Conservation (phyloP, 2,113 vertebrate species). For the Zosterops hypoxanthus region DNA sequence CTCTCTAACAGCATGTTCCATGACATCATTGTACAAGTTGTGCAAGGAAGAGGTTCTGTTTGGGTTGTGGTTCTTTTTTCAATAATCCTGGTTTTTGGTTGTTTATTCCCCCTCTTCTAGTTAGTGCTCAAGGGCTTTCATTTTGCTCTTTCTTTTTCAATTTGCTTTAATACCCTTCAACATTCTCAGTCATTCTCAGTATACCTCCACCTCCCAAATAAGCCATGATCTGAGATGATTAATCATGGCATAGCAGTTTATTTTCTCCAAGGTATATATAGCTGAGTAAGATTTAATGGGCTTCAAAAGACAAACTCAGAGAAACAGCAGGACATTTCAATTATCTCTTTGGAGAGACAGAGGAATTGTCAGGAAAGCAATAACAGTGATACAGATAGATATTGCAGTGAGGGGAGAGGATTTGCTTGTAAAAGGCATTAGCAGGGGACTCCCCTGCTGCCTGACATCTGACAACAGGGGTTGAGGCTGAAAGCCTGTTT, state of each 20-base stretch:
- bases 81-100: neutral
- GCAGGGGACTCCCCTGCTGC: neutral
- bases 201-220: neutral
- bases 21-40: neutral
- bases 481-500: neutral
- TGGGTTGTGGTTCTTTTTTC: neutral
- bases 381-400: neutral
- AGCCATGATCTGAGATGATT: neutral
- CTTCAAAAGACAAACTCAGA: neutral
- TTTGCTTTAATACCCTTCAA: conserved; percentile 12
- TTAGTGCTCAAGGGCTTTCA: neutral
- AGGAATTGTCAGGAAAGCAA: neutral
- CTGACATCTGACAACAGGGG: neutral
- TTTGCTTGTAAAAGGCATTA: neutral
- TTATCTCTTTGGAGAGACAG: neutral
- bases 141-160: conserved; percentile 3
- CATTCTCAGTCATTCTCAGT: neutral
- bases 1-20: neutral
- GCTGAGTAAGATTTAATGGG: conserved; percentile 12
- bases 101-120: neutral
- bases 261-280: conserved; percentile 19
- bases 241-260: neutral
- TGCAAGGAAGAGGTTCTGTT: neutral
- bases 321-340: conserved; percentile 1
- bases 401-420: neutral